Percentiles rank a stretch among this genome's conserved stretches.
Conservation (phyloP, 2,797 vertebrate species). For the Hapalemur alaotrensis region DNA sequence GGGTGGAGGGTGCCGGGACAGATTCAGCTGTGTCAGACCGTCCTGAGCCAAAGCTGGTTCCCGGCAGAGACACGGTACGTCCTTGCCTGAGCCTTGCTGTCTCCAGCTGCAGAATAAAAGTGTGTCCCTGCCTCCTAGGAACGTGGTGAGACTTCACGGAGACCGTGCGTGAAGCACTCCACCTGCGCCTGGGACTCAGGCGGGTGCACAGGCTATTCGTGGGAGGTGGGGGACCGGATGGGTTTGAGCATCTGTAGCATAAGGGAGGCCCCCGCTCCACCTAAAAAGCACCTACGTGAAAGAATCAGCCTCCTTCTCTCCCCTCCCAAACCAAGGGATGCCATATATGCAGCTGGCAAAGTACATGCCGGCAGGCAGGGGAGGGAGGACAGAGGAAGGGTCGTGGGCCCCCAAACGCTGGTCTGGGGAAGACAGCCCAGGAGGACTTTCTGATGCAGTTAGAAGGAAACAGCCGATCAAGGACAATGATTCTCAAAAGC, state of each 20-base stretch:
- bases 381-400: neutral
- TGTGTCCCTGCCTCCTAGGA: neutral
- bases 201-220: rapidly evolving
- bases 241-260: neutral
- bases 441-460: neutral
- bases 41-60: neutral
- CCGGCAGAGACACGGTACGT: too few relatives aligned
- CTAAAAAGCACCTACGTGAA: neutral
- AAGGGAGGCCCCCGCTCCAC: neutral
- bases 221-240: rapidly evolving
- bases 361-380: neutral
- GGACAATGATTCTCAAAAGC: neutral
- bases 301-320: neutral
- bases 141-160: neutral
- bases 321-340: neutral
- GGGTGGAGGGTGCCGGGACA: too few relatives aligned
- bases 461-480: neutral
- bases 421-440: neutral
- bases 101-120: neutral
- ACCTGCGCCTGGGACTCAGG: neutral
- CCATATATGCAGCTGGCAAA: neutral
- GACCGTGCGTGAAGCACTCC: neutral
- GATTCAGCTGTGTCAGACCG: neutral
- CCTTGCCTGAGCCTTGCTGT: neutral
- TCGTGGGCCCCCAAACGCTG: neutral